These are phyloP conservation scores for Atherinosoma microstoma DNA, from an alignment of 2,797 vertebrate species.

Conservation along the genomic window DNA sequence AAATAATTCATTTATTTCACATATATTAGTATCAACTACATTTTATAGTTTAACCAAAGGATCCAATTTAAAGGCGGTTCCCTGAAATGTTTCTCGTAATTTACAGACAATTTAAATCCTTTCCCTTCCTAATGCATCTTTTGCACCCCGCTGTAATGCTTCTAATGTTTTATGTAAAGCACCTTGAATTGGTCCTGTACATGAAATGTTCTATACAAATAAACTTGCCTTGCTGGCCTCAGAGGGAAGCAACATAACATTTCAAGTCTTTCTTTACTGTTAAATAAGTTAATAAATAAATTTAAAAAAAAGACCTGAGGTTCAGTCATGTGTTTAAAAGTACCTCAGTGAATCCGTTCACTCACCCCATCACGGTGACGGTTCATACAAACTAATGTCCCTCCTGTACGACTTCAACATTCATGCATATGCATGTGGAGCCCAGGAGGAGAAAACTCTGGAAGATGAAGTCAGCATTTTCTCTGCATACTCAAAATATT, in stretches of 20 bases:
- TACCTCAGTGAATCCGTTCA: slow-evolving; percentile 5
- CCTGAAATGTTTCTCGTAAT: neutral
- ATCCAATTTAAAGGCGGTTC: too few species aligned
- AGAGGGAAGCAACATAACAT: slow-evolving; percentile 4
- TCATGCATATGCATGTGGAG: slow-evolving; percentile 12
- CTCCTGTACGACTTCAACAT: slow-evolving; percentile 1
- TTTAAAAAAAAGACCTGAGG: neutral
- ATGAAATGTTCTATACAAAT: too few species aligned
- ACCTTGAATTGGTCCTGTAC: too few species aligned
- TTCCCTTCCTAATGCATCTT: neutral
- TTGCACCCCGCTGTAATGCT: too few species aligned
- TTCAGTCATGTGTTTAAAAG: neutral
- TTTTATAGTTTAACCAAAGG: too few species aligned
- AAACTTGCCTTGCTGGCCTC: neutral
- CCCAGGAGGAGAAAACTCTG: neutral
- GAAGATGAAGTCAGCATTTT: neutral
- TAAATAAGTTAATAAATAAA: neutral
- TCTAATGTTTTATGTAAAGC: too few species aligned
- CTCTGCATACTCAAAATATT: slow-evolving; percentile 20
- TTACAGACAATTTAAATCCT: neutral
- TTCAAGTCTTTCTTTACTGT: neutral
- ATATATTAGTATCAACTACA: neutral
- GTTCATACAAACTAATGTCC: slow-evolving; percentile 3
- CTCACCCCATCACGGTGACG: neutral
- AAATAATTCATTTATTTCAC: neutral